phyloP scores from a whole-genome alignment of 2,113 vertebrate species.

The Hepsetus odoe region DNA sequence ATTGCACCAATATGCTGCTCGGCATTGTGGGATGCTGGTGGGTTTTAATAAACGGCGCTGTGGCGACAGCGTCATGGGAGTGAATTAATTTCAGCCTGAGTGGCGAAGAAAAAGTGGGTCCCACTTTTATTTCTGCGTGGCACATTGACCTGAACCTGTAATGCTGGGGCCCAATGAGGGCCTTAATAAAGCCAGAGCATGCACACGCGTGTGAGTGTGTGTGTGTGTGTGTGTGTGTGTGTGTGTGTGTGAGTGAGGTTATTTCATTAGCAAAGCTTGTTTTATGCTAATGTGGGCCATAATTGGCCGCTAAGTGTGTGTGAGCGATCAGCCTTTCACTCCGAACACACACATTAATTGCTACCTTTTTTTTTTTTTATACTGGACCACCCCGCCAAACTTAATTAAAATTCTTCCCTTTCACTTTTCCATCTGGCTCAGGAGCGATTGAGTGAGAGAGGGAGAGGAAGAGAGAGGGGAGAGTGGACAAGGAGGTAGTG shows the following conservation, averaged over 20 bases:
- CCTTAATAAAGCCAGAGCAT: background rate
- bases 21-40: background rate
- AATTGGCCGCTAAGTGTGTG: constrained; percentile 58
- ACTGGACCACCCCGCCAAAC: constrained; percentile 43
- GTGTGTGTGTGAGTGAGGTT: constrained; percentile 44
- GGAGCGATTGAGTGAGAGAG: background rate
- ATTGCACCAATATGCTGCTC: background rate
- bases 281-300: constrained; percentile 60
- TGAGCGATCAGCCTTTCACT: constrained; percentile 47
- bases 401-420: constrained; percentile 59
- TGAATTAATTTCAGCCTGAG: background rate
- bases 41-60: background rate
- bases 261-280: constrained; percentile 63
- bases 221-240: background rate
- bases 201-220: background rate
- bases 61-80: background rate
- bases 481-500: background rate
- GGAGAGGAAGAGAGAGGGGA: background rate
- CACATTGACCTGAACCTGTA: background rate
- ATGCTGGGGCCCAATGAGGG: background rate
- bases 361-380: constrained; percentile 37
- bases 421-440: constrained; percentile 21
- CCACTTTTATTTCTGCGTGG: background rate
- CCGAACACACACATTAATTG: constrained; percentile 52
- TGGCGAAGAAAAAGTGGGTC: background rate